Evolutionary conservation across 2,888 invertebrate genomes (phyloP).

Genomic region (Drosophila pegasa): DNA sequence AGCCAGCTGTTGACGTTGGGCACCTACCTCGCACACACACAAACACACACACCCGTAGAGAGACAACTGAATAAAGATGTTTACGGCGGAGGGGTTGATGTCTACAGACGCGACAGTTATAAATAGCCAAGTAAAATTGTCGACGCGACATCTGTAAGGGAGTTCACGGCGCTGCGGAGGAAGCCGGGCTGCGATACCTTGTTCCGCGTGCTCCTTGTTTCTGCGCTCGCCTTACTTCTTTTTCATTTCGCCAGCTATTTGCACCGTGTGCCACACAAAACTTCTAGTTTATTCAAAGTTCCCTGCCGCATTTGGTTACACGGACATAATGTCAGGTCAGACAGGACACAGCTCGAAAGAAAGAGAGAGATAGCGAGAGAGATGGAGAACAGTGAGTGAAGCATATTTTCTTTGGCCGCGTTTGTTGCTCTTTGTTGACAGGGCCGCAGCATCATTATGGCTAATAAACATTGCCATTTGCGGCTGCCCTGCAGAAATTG

Average conservation of each 20-base stretch:
- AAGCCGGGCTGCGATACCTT: constrained; percentile 58
- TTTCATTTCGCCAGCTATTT: constrained; percentile 34
- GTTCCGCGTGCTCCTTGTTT: constrained; percentile 26
- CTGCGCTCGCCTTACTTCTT: constrained; percentile 12
- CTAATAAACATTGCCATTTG: constrained; percentile 79
- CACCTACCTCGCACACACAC: constrained; percentile 45
- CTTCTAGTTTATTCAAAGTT: constrained; percentile 76
- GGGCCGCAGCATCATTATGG: constrained; percentile 74
- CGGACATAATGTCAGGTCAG: constrained; percentile 28
- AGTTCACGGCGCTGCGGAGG: constrained; percentile 15
- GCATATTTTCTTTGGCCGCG: constrained; percentile 58
- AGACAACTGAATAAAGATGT: constrained; percentile 63
- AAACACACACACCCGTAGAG: constrained; percentile 12
- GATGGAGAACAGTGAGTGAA: constrained; percentile 8
- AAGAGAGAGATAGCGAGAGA: background rate
- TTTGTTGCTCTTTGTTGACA: constrained; percentile 52
- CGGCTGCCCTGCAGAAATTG: constrained; percentile 60
- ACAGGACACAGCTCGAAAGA: background rate
- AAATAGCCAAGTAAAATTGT: constrained; percentile 77
- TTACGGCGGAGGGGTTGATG: constrained; percentile 17
- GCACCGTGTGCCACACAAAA: constrained; percentile 57
- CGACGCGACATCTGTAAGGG: constrained; percentile 42
- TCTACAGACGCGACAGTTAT: constrained; percentile 68
- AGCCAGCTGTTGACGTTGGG: constrained; percentile 48
- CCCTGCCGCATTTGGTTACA: constrained; percentile 27